Evolutionary conservation across 2,888 invertebrate species (phyloP).

Genomic region (Orthosia gothica): DNA sequence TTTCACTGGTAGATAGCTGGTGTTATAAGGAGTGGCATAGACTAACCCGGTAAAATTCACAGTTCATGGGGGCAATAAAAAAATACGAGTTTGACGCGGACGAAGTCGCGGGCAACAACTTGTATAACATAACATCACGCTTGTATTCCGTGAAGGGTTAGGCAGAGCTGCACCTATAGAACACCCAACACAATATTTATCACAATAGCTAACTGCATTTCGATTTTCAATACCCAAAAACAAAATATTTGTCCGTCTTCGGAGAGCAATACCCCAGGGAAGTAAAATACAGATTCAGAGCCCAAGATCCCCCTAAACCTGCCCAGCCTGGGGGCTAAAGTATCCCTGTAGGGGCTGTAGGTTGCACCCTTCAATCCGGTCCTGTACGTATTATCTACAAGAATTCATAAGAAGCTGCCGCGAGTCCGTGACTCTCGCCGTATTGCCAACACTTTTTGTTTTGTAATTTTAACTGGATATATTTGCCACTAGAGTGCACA

Average conservation of each 20-base stretch:
- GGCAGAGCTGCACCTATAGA: too few relatives aligned
- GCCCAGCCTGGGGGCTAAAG: constrained; percentile 14
- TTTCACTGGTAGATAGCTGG: too few relatives aligned
- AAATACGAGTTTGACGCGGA: too few relatives aligned
- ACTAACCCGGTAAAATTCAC: too few relatives aligned
- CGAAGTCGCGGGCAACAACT: too few relatives aligned
- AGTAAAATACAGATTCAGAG: constrained; percentile 16
- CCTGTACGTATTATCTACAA: constrained; percentile 65
- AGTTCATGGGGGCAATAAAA: too few relatives aligned
- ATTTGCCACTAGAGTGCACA: constrained; percentile 67
- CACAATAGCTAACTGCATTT: background rate
- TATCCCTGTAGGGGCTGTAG: background rate
- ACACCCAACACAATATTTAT: background rate
- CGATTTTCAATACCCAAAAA: background rate
- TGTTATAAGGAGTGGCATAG: too few relatives aligned
- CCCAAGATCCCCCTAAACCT: constrained; percentile 8
- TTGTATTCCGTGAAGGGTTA: too few relatives aligned
- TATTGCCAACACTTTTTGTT: constrained; percentile 69
- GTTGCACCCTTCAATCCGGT: constrained; percentile 25
- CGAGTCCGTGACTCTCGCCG: constrained; percentile 47
- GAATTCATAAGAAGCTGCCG: constrained; percentile 68
- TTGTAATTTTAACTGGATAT: constrained; percentile 69
- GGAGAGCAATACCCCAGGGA: background rate
- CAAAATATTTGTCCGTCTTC: background rate
- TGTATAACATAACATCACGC: too few relatives aligned